These are phyloP conservation scores for Pelochelys cantorii DNA, from an alignment of 2,797 vertebrate genomes.

Conservation along the genomic window DNA sequence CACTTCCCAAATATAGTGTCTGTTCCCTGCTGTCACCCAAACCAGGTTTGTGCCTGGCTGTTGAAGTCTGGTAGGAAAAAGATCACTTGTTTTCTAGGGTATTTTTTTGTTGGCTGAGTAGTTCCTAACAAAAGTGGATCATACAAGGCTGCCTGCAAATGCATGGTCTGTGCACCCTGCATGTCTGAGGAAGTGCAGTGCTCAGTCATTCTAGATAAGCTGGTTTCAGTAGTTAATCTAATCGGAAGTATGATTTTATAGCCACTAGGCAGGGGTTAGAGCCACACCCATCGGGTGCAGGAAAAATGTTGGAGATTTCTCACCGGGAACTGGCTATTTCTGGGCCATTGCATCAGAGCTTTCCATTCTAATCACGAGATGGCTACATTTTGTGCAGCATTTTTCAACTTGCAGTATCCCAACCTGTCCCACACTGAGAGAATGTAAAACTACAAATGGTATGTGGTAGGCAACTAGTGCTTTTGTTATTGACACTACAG, in stretches of 20 bases:
- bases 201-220: rapidly evolving
- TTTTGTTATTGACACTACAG: not conserved
- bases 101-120: not conserved
- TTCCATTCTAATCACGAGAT: rapidly evolving
- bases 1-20: not conserved
- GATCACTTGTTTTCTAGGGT: rapidly evolving
- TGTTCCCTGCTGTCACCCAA: not conserved
- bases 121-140: rapidly evolving
- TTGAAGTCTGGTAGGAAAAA: not conserved
- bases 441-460: not conserved
- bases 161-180: rapidly evolving
- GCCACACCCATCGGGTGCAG: not conserved
- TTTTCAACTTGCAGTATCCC: not conserved
- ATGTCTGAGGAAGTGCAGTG: not conserved
- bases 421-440: not conserved
- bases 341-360: not conserved
- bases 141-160: not conserved
- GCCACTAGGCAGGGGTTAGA: constrained; percentile 5
- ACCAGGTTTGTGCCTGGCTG: not conserved
- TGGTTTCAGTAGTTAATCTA: rapidly evolving
- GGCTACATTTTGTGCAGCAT: rapidly evolving
- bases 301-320: not conserved
- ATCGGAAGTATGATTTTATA: not conserved
- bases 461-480: not conserved
- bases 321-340: rapidly evolving